phyloP scores from a whole-genome alignment of 2,797 vertebrate genomes.

The Aldrovandia affinis region DNA sequence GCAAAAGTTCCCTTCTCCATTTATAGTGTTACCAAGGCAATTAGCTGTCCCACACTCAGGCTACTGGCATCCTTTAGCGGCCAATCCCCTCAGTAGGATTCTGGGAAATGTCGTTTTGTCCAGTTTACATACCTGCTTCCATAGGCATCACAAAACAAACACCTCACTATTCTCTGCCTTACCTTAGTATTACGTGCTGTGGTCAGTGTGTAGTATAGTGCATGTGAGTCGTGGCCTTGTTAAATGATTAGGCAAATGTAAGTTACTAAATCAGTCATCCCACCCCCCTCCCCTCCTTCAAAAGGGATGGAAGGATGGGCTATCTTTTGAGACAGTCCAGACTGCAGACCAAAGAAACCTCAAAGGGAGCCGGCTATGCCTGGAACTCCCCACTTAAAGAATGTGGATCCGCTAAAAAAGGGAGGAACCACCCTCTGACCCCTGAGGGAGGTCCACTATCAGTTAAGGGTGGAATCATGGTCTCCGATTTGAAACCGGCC shows the following conservation, averaged over 20 bases:
- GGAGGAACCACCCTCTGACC: background rate
- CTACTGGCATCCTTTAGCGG: no score
- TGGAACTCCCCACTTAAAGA: background rate
- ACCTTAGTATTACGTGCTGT: no score
- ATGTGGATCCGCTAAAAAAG: background rate
- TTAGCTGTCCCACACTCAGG: no score
- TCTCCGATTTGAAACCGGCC: no score
- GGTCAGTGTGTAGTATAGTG: no score
- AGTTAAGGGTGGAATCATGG: background rate
- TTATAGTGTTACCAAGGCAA: no score
- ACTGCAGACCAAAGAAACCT: background rate
- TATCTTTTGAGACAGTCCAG: background rate
- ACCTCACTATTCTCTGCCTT: no score
- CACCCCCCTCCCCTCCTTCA: background rate
- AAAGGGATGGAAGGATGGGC: background rate
- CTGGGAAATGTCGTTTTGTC: no score
- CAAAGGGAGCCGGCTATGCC: background rate
- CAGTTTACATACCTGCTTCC: no score
- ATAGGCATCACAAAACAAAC: no score
- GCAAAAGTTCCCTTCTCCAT: no score
- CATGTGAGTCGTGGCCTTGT: background rate
- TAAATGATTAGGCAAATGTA: background rate
- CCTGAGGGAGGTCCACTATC: background rate
- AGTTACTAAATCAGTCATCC: background rate
- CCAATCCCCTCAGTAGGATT: no score